Base-by-base conservation (phyloP, 2,888 invertebrate species). In the Rhogogaster chlorosoma region DNA sequence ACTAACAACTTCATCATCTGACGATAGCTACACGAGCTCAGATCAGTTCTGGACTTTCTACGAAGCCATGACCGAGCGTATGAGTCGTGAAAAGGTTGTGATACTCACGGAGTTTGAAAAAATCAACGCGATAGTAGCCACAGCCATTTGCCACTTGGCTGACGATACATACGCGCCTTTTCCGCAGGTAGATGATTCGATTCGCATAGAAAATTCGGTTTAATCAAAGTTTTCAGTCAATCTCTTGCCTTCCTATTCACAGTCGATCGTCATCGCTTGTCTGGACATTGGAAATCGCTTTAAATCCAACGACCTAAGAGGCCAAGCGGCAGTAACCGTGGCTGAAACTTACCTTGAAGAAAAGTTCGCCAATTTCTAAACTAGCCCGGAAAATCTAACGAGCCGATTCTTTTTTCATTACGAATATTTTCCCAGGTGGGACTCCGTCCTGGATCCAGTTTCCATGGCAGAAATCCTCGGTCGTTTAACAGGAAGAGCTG, bases 151-250 rank as follows among this genome's bases (percentile, higher is more conserved):
- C 64, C 80, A 80, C 32, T 42, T 80, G 1, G 80, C 80, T 26
- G 61, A 80, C 29, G 80, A 80, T 32, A 80, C 80, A 1, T 80
- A 80, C 64, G 57, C 80, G 7, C 80, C 64, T 36, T 80, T 61
- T 64, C 80, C 80, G 10, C 80, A 80, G 61, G 80, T 80, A 61
- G 10, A 57, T 3, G 12, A 36, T 36, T 9, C 2, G 6, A 32
- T 38, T 22, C 4, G 2, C 18, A n/a, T 6, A 18, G 38, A 53
- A 53, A 53, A 53, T 18, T n/a, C 53, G n/a, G 53, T n/a, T n/a
- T n/a, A n/a, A n/a, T n/a, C n/a, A n/a, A n/a, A n/a, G n/a, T n/a
- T 53, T 53, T n/a, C n/a, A 45, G 45, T 45, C 4, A 22, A 36
- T 2, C 7, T 4, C 2, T 38, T 36, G 1, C 36, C 71, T n/a